Conservation (phyloP, 2,797 vertebrate species). For the Pyrocephalus nanus region DNA sequence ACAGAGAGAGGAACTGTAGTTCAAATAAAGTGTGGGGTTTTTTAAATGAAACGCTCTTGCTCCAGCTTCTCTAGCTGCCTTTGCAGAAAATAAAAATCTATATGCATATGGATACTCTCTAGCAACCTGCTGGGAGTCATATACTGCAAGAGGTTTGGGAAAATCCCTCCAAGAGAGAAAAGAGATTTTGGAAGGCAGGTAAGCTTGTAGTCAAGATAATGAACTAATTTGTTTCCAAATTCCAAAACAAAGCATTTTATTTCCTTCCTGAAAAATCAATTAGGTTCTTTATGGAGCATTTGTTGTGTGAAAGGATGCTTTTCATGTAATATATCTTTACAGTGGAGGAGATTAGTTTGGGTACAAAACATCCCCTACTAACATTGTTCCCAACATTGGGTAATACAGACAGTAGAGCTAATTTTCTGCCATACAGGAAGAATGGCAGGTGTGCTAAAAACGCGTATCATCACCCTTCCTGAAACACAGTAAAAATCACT, state of each 20-base stretch:
- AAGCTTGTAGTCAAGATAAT: slow-evolving; percentile 14
- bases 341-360: slow-evolving; percentile 26
- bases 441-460: slow-evolving; percentile 68
- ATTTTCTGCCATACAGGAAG: slow-evolving; percentile 70
- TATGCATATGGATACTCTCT: neutral
- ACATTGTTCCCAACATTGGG: neutral
- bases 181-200: neutral
- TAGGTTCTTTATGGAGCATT: slow-evolving; percentile 38
- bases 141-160: neutral
- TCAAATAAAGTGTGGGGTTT: neutral
- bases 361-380: slow-evolving; percentile 8
- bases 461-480: slow-evolving; percentile 59
- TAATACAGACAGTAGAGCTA: slow-evolving; percentile 48
- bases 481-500: slow-evolving; percentile 70
- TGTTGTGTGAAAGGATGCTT: neutral
- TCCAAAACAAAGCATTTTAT: slow-evolving; percentile 26
- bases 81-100: neutral
- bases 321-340: neutral
- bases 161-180: neutral
- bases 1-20: neutral
- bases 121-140: neutral
- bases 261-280: slow-evolving; percentile 27
- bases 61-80: neutral
- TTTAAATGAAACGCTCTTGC: neutral
- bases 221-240: slow-evolving; percentile 40